Evolutionary conservation across 2,888 invertebrate species (phyloP).

Genomic region (Prenolepis imparis): DNA sequence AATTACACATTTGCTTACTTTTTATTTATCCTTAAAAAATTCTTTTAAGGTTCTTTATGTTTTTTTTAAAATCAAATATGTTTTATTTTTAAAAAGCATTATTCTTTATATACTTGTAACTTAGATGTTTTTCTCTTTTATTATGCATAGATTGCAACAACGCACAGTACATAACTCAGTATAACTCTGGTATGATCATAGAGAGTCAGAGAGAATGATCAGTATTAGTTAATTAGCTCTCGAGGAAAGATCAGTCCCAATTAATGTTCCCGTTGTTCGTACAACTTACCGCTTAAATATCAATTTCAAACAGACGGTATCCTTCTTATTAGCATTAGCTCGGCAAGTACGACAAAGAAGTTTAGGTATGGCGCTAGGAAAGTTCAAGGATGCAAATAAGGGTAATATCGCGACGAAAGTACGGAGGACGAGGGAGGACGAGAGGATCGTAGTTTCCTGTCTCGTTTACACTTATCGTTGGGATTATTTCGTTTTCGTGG

Average conservation of each 20-base stretch:
- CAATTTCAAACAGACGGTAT: constrained; percentile 72
- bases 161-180: background rate
- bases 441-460: constrained; percentile 58
- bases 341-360: constrained; percentile 69
- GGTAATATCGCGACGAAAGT: constrained; percentile 64
- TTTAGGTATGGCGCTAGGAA: constrained; percentile 65
- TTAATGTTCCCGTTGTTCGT: constrained; percentile 67
- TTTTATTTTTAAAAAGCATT: constrained; percentile 1
- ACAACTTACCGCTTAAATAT: constrained; percentile 75
- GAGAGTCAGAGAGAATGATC: constrained; percentile 14
- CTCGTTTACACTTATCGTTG: constrained; percentile 65
- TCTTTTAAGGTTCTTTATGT: background rate
- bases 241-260: constrained; percentile 40
- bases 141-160: background rate
- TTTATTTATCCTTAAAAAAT: background rate
- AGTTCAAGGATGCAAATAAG: constrained; percentile 75
- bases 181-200: background rate
- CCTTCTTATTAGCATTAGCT: constrained; percentile 74
- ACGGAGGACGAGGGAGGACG: constrained; percentile 29
- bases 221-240: constrained; percentile 30
- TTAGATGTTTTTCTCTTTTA: background rate
- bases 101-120: background rate
- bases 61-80: background rate
- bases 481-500: constrained; percentile 32
- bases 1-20: background rate